These are phyloP conservation scores for Cataglyphis livida DNA, from an alignment of 2,888 invertebrate genomes.

Conservation along the genomic window DNA sequence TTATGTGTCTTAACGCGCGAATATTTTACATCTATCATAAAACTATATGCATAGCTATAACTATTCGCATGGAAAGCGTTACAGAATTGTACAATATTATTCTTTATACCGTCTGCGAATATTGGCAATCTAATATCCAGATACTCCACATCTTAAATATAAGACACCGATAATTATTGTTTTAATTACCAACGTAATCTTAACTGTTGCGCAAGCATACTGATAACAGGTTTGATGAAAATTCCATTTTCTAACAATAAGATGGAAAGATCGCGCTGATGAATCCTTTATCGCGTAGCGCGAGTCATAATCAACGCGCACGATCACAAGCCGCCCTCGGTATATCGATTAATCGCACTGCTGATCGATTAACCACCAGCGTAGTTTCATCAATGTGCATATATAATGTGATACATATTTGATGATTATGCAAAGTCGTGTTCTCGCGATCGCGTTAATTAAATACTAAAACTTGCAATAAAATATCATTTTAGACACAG, in stretches of 20 bases:
- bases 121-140: slow-evolving; percentile 10
- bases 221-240: slow-evolving; percentile 55
- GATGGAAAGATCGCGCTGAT: slow-evolving; percentile 22
- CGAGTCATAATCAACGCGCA: slow-evolving; percentile 7
- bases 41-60: not conserved
- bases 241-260: not conserved
- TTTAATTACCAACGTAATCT: slow-evolving; percentile 66
- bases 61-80: not conserved
- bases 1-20: not conserved
- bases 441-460: slow-evolving; percentile 26
- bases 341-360: slow-evolving; percentile 11
- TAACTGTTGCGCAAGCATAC: slow-evolving; percentile 13
- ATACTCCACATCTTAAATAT: slow-evolving; percentile 28
- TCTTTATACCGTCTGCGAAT: slow-evolving; percentile 41
- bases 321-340: not conserved
- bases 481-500: not conserved
- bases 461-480: not conserved
- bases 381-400: slow-evolving; percentile 55
- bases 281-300: slow-evolving; percentile 43
- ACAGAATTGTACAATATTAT: slow-evolving; percentile 28
- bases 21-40: slow-evolving; percentile 14
- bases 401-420: not conserved
- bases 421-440: not conserved
- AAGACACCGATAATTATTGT: slow-evolving; percentile 53
- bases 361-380: slow-evolving; percentile 47